Evolutionary conservation across 2,113 vertebrate species (phyloP).

Genomic region (Mesembrinibis cayennensis): DNA sequence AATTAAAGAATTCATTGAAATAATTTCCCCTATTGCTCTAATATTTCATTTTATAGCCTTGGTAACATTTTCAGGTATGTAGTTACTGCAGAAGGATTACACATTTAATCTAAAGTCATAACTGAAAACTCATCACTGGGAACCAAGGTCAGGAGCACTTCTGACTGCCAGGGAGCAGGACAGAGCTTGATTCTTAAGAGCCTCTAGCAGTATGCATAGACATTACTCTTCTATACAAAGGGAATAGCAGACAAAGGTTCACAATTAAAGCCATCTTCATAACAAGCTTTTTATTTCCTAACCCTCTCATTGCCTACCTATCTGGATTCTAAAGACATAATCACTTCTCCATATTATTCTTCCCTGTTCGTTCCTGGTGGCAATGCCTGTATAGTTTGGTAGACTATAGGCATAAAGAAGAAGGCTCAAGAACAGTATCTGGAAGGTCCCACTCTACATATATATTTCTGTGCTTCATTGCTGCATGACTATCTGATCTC

Average conservation of each 20-base stretch:
- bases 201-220: not conserved
- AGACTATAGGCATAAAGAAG: not conserved
- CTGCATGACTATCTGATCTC: not conserved
- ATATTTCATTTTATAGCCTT: not conserved
- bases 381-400: not conserved
- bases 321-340: not conserved
- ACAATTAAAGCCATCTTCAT: not conserved
- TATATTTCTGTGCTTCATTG: not conserved
- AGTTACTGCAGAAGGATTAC: not conserved
- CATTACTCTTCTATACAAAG: not conserved
- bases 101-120: not conserved
- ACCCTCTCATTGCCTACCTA: not conserved
- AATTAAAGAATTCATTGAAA: not conserved
- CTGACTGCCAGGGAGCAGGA: not conserved
- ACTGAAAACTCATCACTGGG: not conserved
- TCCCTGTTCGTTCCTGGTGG: not conserved
- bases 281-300: not conserved
- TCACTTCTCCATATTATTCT: not conserved
- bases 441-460: not conserved
- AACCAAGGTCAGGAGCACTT: not conserved
- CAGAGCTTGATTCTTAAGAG: not conserved
- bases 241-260: fast-evolving
- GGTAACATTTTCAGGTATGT: not conserved
- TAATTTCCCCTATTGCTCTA: not conserved
- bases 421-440: not conserved